Percentiles rank a stretch among this genome's conserved stretches.
phyloP scores from a whole-genome alignment of 2,888 invertebrate genomes.

The Lypha dubia region DNA sequence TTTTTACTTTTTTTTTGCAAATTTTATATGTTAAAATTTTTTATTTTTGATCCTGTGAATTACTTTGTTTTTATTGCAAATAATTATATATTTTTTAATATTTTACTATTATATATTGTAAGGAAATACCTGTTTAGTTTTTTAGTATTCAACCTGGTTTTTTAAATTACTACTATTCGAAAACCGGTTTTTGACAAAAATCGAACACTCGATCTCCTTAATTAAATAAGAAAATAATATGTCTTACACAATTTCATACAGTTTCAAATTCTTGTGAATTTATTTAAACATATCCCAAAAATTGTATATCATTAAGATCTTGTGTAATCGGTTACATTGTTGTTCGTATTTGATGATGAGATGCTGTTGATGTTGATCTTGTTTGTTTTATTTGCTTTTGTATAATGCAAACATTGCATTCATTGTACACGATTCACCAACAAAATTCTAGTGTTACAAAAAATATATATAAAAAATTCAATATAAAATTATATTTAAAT shows the following conservation, averaged over 20 bases:
- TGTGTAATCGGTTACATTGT: conserved; percentile 52
- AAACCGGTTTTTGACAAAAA: too few species aligned
- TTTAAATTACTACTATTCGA: too few species aligned
- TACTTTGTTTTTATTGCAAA: too few species aligned
- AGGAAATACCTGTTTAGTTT: too few species aligned
- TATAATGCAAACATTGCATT: conserved; percentile 30
- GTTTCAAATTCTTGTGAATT: not conserved
- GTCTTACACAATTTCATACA: not conserved
- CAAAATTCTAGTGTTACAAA: conserved; percentile 46
- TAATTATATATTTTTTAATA: too few species aligned
- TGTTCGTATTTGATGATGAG: conserved; percentile 29
- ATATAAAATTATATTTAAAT: conserved; percentile 48
- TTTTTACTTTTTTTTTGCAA: too few species aligned
- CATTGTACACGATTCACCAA: conserved; percentile 22
- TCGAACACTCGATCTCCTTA: too few species aligned
- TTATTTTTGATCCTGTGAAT: too few species aligned
- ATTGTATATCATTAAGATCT: conserved; percentile 55
- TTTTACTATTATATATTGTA: too few species aligned
- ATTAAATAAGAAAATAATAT: not conserved
- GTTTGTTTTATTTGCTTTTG: conserved; percentile 58
- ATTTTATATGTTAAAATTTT: too few species aligned
- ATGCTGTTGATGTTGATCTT: conserved; percentile 49
- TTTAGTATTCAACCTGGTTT: too few species aligned
- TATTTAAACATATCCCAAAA: conserved; percentile 8
- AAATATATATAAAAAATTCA: conserved; percentile 15